Evolutionary conservation across 2,797 vertebrate genomes (phyloP).

Genomic region (Anisognathus igniventris): DNA sequence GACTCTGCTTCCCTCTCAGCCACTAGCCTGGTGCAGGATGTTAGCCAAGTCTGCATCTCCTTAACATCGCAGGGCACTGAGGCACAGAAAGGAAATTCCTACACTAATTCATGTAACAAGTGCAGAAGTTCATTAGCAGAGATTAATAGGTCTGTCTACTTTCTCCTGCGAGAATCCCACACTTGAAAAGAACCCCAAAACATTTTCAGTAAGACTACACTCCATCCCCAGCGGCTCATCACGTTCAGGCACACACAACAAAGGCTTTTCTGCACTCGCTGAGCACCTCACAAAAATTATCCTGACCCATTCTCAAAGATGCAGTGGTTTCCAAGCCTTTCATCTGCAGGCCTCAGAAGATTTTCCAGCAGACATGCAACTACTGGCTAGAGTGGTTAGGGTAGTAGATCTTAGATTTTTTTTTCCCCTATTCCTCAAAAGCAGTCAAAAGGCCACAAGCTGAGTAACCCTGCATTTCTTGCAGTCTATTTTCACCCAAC

Average conservation of each 20-base stretch:
- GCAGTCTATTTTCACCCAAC: background rate
- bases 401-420: background rate
- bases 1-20: background rate
- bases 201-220: background rate
- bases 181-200: background rate
- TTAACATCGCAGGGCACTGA: background rate
- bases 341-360: background rate
- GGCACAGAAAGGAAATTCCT: background rate
- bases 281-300: background rate
- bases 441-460: background rate
- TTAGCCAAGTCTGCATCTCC: background rate
- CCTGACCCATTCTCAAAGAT: background rate
- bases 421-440: background rate
- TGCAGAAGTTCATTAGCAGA: background rate
- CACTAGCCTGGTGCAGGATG: background rate
- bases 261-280: background rate
- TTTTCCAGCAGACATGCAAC: conserved; percentile 5
- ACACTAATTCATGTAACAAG: background rate
- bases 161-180: background rate
- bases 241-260: background rate
- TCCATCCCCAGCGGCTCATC: background rate
- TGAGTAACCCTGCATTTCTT: background rate
- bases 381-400: background rate
- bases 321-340: background rate
- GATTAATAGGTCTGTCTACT: background rate